phyloP scores from a whole-genome alignment of 2,888 invertebrate species.

The Bombylius discolor region DNA sequence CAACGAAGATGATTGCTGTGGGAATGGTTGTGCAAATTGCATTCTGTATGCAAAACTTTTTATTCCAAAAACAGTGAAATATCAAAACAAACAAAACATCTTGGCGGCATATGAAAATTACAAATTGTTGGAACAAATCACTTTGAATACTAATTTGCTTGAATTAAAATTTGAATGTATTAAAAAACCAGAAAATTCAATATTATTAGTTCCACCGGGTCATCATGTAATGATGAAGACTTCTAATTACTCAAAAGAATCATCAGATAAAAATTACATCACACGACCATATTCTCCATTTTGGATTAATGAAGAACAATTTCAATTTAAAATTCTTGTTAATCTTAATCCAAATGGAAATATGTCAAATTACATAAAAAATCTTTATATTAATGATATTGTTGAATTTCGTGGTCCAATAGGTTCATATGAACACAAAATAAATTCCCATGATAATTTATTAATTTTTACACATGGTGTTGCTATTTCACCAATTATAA shows the following conservation, averaged over 20 bases:
- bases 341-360: constrained; percentile 45
- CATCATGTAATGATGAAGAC: constrained; percentile 17
- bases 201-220: constrained; percentile 26
- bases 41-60: constrained; percentile 24
- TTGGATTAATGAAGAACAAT: constrained; percentile 21
- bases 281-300: constrained; percentile 32
- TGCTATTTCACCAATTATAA: constrained; percentile 57
- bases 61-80: constrained; percentile 16
- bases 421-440: constrained; percentile 37
- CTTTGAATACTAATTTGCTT: constrained; percentile 15
- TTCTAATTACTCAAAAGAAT: too few species aligned
- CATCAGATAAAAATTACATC: background rate
- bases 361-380: constrained; percentile 44
- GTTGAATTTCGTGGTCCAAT: constrained; percentile 63
- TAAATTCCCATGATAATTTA: constrained; percentile 36
- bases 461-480: constrained; percentile 57
- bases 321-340: constrained; percentile 46
- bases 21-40: constrained; percentile 34
- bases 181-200: constrained; percentile 13
- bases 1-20: constrained; percentile 26
- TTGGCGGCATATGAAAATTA: constrained; percentile 13
- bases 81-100: constrained; percentile 14
- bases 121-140: constrained; percentile 6
- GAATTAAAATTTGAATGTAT: constrained; percentile 23
- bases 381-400: constrained; percentile 37